Evolutionary conservation across 2,797 vertebrate species (phyloP).

Genomic region (Zalophus californianus): DNA sequence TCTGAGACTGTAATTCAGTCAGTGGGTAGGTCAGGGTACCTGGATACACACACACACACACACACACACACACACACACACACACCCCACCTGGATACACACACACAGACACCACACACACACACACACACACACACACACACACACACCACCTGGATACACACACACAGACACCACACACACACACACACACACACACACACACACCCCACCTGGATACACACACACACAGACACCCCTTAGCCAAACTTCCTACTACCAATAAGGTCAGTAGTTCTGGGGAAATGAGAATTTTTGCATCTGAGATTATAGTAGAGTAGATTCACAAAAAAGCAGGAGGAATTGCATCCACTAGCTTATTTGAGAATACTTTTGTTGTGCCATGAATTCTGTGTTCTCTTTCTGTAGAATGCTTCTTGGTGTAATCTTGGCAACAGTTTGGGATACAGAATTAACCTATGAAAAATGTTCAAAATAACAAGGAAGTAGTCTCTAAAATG

Average conservation of each 20-base stretch:
- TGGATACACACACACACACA: neutral
- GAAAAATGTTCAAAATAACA: conserved; percentile 50
- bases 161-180: neutral
- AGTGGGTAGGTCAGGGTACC: neutral
- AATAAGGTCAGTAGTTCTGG: conserved; percentile 27
- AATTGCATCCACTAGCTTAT: neutral
- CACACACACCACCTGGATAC: neutral
- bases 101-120: neutral
- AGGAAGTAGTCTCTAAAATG: conserved; percentile 40
- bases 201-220: neutral
- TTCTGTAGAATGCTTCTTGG: neutral
- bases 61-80: neutral
- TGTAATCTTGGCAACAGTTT: conserved; percentile 56
- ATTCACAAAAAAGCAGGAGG: conserved; percentile 8
- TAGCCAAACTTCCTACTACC: neutral
- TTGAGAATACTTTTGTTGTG: neutral
- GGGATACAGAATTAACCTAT: conserved; percentile 50
- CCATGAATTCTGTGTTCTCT: neutral
- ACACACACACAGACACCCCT: neutral
- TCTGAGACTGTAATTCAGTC: neutral
- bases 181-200: neutral
- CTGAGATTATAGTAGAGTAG: neutral
- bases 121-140: neutral
- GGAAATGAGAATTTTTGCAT: conserved; percentile 31
- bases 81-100: too few species aligned